Evolutionary conservation across 1,140 invertebrate species (phyloP).

Genomic region (Euglossa dilemma): DNA sequence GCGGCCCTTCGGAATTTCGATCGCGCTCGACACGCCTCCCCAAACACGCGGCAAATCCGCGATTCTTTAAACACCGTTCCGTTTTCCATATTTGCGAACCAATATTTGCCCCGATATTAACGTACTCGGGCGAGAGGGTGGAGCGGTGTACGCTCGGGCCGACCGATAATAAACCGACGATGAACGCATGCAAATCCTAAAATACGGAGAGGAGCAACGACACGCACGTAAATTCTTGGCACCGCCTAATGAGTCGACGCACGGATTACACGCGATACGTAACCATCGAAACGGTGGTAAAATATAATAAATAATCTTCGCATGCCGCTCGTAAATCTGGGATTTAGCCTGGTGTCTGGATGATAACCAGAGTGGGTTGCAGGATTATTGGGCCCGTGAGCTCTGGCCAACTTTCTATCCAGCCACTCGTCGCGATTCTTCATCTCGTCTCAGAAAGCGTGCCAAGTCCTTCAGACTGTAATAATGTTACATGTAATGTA

Average conservation of each 20-base stretch:
- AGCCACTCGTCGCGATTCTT: not conserved
- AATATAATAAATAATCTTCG: constrained; percentile 20
- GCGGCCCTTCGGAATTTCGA: not conserved
- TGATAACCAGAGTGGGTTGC: constrained; percentile 32
- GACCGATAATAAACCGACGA: not conserved
- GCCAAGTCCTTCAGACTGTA: not conserved
- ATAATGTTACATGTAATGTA: not conserved
- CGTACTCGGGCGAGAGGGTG: too few relatives aligned
- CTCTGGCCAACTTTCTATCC: constrained; percentile 19
- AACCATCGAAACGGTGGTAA: not conserved
- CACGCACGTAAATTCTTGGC: constrained; percentile 6
- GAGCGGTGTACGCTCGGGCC: too few relatives aligned
- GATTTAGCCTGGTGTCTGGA: constrained; percentile 33
- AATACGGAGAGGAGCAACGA: not conserved
- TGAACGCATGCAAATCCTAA: constrained; percentile 5
- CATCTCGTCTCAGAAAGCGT: not conserved
- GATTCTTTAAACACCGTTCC: not conserved
- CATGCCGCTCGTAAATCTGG: constrained; percentile 12
- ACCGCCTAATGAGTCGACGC: constrained; percentile 8
- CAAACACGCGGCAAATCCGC: not conserved
- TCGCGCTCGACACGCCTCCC: not conserved
- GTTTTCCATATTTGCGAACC: constrained; percentile 6
- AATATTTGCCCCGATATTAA: constrained; percentile 25
- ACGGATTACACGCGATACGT: not conserved
- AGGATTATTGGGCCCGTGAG: constrained; percentile 8